A percentile compares a stretch with the other conserved stretches of the same genome.
Conservation (phyloP, 2,113 vertebrate genomes). For the Gymnogyps californianus region DNA sequence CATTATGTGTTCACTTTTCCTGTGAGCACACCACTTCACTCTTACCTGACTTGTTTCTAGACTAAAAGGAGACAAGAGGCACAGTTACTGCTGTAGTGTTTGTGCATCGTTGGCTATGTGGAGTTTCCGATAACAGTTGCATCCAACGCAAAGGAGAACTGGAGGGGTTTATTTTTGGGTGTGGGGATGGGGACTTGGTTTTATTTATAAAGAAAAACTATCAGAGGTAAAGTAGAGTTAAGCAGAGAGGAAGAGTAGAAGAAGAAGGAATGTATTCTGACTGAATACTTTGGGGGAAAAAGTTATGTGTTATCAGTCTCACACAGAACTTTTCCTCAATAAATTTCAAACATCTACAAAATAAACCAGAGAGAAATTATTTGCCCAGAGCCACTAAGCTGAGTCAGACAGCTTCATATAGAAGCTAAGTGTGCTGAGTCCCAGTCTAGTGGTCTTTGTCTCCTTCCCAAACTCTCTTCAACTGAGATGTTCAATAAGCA, state of each 20-base stretch:
- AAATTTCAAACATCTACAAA: neutral
- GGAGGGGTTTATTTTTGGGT: neutral
- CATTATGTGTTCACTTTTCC: neutral
- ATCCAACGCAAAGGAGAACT: neutral
- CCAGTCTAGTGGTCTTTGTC: neutral
- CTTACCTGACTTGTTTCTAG: neutral
- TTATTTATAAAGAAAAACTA: neutral
- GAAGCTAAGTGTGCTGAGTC: neutral
- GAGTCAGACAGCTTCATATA: neutral
- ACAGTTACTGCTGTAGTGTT: neutral
- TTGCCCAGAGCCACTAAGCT: neutral
- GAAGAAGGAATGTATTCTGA: neutral
- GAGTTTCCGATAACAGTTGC: neutral
- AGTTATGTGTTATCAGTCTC: neutral
- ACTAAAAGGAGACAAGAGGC: neutral
- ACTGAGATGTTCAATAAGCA: neutral
- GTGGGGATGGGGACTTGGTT: neutral
- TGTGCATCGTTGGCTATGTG: neutral
- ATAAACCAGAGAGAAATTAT: neutral
- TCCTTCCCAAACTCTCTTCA: neutral
- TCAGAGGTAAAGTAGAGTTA: neutral
- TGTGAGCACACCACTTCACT: neutral
- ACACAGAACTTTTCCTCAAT: neutral
- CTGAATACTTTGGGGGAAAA: neutral
- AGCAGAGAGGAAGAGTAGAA: neutral